Percentiles rank a stretch among this genome's conserved stretches.
phyloP scores from a whole-genome alignment of 2,888 invertebrate genomes.

The Amphipoea lucens region DNA sequence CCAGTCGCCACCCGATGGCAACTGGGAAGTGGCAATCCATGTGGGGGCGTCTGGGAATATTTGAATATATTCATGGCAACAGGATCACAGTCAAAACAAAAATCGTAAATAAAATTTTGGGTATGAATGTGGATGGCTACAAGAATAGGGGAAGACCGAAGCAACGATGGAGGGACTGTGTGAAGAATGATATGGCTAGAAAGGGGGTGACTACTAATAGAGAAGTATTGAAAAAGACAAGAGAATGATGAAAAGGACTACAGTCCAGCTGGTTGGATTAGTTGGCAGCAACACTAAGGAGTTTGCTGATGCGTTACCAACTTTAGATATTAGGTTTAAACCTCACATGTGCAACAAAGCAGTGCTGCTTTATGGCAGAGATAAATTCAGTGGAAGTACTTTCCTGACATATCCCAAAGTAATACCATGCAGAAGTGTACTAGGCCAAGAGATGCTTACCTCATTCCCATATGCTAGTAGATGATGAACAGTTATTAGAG shows the following conservation, averaged over 20 bases:
- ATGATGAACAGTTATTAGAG: conserved; percentile 99
- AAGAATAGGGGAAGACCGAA: not conserved
- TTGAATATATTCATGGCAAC: not conserved
- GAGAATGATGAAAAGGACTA: not conserved
- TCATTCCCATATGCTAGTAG: conserved; percentile 99
- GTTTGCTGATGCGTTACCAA: not conserved
- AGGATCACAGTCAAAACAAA: not conserved
- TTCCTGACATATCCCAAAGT: not conserved
- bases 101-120: not conserved
- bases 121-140: not conserved
- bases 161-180: not conserved
- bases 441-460: conserved; percentile 90
- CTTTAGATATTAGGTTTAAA: not conserved
- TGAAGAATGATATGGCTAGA: not conserved
- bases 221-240: not conserved
- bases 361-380: not conserved
- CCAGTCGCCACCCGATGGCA: too few relatives aligned
- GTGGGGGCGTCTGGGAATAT: too few relatives aligned
- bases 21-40: too few relatives aligned
- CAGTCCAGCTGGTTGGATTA: not conserved
- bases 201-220: not conserved
- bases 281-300: not conserved
- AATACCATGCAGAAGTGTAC: not conserved
- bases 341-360: not conserved
- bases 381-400: not conserved